Evolutionary conservation across 2,888 invertebrate genomes (phyloP).

Genomic region (Didymodactylos carnosus): DNA sequence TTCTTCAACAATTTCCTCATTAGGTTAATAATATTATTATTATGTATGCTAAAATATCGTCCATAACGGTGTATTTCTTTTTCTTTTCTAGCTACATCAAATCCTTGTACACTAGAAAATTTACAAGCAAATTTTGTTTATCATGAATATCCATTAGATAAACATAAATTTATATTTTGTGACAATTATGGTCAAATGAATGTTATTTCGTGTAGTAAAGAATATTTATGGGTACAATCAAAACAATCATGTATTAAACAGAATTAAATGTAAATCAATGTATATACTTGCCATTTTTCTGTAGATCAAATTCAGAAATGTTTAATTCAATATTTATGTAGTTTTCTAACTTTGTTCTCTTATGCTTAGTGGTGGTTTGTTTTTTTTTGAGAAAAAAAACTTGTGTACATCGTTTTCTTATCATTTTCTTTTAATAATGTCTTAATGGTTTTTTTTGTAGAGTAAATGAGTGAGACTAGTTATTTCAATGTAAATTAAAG

Average conservation of each 20-base stretch:
- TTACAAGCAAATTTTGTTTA: conserved; percentile 1
- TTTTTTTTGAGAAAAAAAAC: no score
- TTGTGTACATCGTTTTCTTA: no score
- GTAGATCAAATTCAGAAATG: no score
- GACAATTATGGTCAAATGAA: background rate
- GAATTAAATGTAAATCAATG: background rate
- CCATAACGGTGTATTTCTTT: background rate
- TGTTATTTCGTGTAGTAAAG: conserved; percentile 1
- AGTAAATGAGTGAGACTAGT: no score
- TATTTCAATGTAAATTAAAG: no score
- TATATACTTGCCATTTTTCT: no score
- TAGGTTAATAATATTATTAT: background rate
- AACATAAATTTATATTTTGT: conserved; percentile 11
- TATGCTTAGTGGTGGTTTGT: no score
- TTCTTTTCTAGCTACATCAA: background rate
- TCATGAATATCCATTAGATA: conserved; percentile 5
- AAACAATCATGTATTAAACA: conserved; percentile 1
- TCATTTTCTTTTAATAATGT: no score
- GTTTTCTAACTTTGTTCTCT: no score
- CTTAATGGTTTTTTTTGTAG: no score
- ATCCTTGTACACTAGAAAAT: conserved; percentile 8
- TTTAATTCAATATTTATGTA: no score
- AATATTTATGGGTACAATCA: conserved; percentile 8
- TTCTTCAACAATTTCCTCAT: background rate
- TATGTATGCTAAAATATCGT: background rate